Evolutionary conservation across 2,888 invertebrate genomes (phyloP).

Genomic region (Drosophila infuscata): DNA sequence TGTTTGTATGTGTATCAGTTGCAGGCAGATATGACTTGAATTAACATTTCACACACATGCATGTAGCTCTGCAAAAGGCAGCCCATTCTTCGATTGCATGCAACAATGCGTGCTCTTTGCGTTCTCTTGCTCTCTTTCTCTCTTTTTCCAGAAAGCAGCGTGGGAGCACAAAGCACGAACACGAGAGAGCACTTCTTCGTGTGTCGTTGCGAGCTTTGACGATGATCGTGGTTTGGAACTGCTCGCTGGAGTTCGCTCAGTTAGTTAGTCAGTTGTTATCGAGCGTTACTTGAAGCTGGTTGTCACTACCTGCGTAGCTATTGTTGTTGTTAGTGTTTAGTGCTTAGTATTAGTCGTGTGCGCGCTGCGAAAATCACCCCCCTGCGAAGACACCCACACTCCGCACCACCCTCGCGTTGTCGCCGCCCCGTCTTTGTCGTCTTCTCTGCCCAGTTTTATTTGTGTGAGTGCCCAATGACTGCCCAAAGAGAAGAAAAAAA

Average conservation of each 20-base stretch:
- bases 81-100: slow-evolving; percentile 54
- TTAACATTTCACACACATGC: slow-evolving; percentile 34
- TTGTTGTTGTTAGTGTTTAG: slow-evolving; percentile 51
- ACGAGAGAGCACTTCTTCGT: slow-evolving; percentile 22
- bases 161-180: slow-evolving; percentile 3
- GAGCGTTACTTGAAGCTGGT: slow-evolving; percentile 75
- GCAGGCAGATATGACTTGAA: slow-evolving; percentile 24
- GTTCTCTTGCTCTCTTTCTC: slow-evolving; percentile 8
- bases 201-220: slow-evolving; percentile 36
- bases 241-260: slow-evolving; percentile 41
- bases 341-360: slow-evolving; percentile 49
- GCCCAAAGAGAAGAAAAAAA: slow-evolving; percentile 47
- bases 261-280: slow-evolving; percentile 64
- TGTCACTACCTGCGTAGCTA: slow-evolving; percentile 38
- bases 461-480: slow-evolving; percentile 67
- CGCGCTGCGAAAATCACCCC: slow-evolving; percentile 69
- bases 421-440: slow-evolving; percentile 36
- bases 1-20: background rate
- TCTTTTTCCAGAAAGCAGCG: slow-evolving; percentile 19
- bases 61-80: slow-evolving; percentile 8
- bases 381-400: slow-evolving; percentile 40
- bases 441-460: slow-evolving; percentile 48
- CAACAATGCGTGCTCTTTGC: slow-evolving; percentile 4
- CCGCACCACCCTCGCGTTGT: slow-evolving; percentile 63
- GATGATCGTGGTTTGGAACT: slow-evolving; percentile 35